Percentiles rank a stretch among this genome's conserved stretches.
phyloP scores from a whole-genome alignment of 2,888 invertebrate genomes.

The Subacronicta megacephala region DNA sequence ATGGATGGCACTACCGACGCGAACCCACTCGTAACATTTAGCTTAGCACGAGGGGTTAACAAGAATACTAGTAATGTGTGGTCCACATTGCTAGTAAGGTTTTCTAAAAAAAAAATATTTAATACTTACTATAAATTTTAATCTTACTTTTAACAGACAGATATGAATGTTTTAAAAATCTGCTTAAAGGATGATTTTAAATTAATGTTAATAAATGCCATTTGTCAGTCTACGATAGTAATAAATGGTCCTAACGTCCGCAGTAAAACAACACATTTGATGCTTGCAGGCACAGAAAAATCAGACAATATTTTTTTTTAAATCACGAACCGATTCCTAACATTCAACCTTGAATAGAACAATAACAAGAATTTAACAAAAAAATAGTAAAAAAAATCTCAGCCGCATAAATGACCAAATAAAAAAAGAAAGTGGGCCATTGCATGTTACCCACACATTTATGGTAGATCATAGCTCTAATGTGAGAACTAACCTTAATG shows the following conservation, averaged over 20 bases:
- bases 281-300: neutral
- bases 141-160: too few relatives aligned
- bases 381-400: slow-evolving; percentile 23
- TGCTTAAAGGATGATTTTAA: too few relatives aligned
- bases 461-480: slow-evolving; percentile 55
- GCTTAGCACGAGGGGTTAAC: too few relatives aligned
- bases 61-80: too few relatives aligned
- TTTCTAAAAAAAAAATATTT: too few relatives aligned
- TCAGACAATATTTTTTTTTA: neutral
- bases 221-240: neutral
- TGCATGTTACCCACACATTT: slow-evolving; percentile 65
- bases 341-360: slow-evolving; percentile 47
- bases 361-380: slow-evolving; percentile 37
- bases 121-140: too few relatives aligned
- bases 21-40: too few relatives aligned
- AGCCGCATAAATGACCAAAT: slow-evolving; percentile 38
- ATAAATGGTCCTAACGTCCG: neutral
- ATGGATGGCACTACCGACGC: too few relatives aligned
- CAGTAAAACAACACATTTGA: neutral
- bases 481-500: slow-evolving; percentile 68
- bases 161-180: too few relatives aligned
- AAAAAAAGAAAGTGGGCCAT: slow-evolving; percentile 72
- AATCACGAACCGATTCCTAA: slow-evolving; percentile 10
- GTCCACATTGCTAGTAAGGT: too few relatives aligned
- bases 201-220: too few relatives aligned